A percentile compares a stretch with the other conserved stretches of the same genome.
Evolutionary conservation across 2,888 invertebrate genomes (phyloP).

Genomic region (Biston betularia): DNA sequence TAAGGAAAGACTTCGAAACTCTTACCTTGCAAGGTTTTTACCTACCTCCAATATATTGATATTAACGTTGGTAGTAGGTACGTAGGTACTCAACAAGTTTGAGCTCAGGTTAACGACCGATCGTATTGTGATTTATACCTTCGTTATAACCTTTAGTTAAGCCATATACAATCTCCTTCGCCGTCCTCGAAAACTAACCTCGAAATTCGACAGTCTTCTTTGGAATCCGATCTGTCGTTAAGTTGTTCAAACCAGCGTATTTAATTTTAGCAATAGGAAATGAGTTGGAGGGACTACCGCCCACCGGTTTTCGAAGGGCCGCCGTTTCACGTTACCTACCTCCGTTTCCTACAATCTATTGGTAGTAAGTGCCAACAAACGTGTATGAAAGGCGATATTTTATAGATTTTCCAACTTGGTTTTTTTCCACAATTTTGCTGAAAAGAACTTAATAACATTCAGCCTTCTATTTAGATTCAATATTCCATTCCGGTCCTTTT

Average conservation of each 20-base stretch:
- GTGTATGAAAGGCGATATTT: too few relatives aligned
- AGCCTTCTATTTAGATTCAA: too few relatives aligned
- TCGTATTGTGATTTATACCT: conserved; percentile 28
- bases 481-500: too few relatives aligned
- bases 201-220: conserved; percentile 43
- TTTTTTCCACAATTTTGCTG: too few relatives aligned
- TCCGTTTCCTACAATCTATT: too few relatives aligned
- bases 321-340: neutral
- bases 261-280: conserved; percentile 41
- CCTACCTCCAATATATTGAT: too few relatives aligned
- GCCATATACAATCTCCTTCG: conserved; percentile 37
- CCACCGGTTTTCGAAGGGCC: conserved; percentile 19
- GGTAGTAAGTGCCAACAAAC: neutral
- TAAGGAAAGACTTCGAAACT: too few relatives aligned
- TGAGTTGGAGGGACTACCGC: conserved; percentile 3
- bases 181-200: conserved; percentile 39
- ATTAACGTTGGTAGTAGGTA: too few relatives aligned
- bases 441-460: too few relatives aligned
- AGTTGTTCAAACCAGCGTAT: conserved; percentile 14
- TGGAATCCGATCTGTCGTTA: conserved; percentile 36
- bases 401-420: too few relatives aligned
- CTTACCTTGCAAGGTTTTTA: too few relatives aligned
- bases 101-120: conserved; percentile 28
- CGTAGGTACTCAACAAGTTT: conserved; percentile 14
- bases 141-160: conserved; percentile 19